Base-by-base conservation (phyloP, 2,797 vertebrate genomes). In the Perdix hodgsoniae region DNA sequence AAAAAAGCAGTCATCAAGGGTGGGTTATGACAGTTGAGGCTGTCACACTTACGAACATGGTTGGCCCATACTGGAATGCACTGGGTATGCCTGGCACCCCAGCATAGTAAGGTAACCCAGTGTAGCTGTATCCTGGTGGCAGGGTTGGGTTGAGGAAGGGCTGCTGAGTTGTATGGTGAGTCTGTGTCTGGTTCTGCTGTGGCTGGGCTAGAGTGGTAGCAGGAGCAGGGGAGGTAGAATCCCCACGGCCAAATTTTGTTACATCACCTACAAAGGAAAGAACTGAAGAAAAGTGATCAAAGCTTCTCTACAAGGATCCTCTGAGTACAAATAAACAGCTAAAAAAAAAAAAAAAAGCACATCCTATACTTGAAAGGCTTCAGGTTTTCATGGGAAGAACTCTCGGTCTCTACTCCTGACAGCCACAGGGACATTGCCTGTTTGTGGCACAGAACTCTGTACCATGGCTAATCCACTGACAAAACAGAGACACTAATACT, bases 61-160 rank as follows among this genome's bases (percentile, higher is more conserved):
- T 98, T 89, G 98, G 99, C 90, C 99, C 99, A 6, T 99, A 99
- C 67, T 99, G 99, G 97, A 99, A 99, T 92, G 99, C 98, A 82
- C 98, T 98, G 93, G 99, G 99, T 72, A 99, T 98, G 4, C 98
- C 98, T 0, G 98, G 98, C 95, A 99, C 84, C 11, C 99, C 98
- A 2, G 99, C 97, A 8, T 99, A 99, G 89, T 99, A 99, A 85
- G 99, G 98, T 93, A 99, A 97, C 74, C 99, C 98, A 0, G 99
- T 98, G 97, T 99, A 99, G 98, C 99, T 99, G 97, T 99, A 99
- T 81, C 99, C 99, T 0, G 99, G 99, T 9, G 99, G 99, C 94
- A 99, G 97, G 7, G 98, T 98, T 0, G 99, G 98, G 92, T 99
- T 99, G 93, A 99, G 98, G 96, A 99, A 99, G 93, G 99, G 98